Base-by-base conservation (phyloP, 1,140 invertebrate species). In the Tetragonula clypearis region DNA sequence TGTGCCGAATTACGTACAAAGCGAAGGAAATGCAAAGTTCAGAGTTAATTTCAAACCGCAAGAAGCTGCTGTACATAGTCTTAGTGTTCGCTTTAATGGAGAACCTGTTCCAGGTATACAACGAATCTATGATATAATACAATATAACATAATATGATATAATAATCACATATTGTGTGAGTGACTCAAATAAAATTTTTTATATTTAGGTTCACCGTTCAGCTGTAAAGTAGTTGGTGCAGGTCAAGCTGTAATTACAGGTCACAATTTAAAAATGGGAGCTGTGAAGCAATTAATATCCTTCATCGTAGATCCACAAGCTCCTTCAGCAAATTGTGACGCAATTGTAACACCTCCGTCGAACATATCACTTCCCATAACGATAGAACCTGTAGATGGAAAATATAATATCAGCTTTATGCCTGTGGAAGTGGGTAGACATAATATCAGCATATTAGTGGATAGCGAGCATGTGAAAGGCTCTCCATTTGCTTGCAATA, bases 1-100 rank as follows among this genome's bases (percentile, higher is more conserved):
- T 95, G 99, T 99, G 12, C 99, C 99, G 12, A 99, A 99, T 95
- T 99, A 99, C 94, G 99, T 99, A 2, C 98, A 99, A 92, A 98
- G 98, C 68, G 99, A 99, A 96, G 98, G 98, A 49, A 99, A 99
- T 95, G 99, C 99, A 0, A 97, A 98, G 91, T 99, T 99, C 90
- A 95, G 97, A 91, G 99, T 99, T 5, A 99, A 99, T 94, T 99
- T 99, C 94, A 99, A 99, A 91, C 99, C 99, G 0, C 98, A 98
- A 77, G 98, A 98, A 95, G 97, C 98, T 6, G 97, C 98, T 5
- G 96, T 97, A 1, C 98, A 99, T 93, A 98, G 96, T 84, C 95
- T 98, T 0, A 99, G 98, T 82, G 98, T 99, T 56, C 97, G 98
- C 87, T 99, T 99, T 94, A 99, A 99, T 95, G 98, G 98, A 19